Base-by-base conservation (phyloP, 2,888 invertebrate species). In the Ennomos fuscantarius region DNA sequence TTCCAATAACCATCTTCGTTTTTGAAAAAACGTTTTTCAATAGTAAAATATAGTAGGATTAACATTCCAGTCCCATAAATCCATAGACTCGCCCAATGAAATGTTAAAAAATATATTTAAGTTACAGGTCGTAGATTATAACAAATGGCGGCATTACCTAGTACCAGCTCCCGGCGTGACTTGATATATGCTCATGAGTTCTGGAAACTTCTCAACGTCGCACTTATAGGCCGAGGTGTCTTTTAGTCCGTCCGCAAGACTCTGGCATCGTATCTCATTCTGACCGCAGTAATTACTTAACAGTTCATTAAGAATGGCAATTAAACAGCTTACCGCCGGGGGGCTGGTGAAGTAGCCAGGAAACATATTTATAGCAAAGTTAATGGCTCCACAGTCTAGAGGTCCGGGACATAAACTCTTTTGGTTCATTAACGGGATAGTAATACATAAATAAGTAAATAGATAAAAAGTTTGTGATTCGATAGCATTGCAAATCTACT, bases 171-270 rank as follows among this genome's bases (percentile, higher is more conserved):
- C 62, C 62, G 65, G 63, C 63, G 48, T 65, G 62, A 66, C 57
- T 59, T 60, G 62, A 68, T 55, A 57, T 63, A 59, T 68, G 59
- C 55, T 72, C 64, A 66, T 61, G 53, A 55, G 50, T 46, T 15
- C 49, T 15, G 48, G 57, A 35, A 35, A 68, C 63, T 53, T 49
- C 65, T 78, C 79, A 76, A 73, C 64, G 78, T 78, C 77, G 62
- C 68, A 66, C 72, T 65, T 65, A 65, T 63, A 68, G 65, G 64
- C 66, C 62, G 46, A 60, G 50, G 65, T 68, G 64, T 62, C 55
- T 47, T 49, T 60, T 47, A 60, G 56, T n/a, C 48, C 55, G 66
- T 66, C 66, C 55, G 56, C 62, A 55, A 44, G 46, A 50, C 57
- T 66, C 62, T 59, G 57, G 50, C 50, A 56, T 65, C 58, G 64